These are phyloP conservation scores for Morelia viridis DNA, from an alignment of 2,797 vertebrate genomes.

Conservation along the genomic window DNA sequence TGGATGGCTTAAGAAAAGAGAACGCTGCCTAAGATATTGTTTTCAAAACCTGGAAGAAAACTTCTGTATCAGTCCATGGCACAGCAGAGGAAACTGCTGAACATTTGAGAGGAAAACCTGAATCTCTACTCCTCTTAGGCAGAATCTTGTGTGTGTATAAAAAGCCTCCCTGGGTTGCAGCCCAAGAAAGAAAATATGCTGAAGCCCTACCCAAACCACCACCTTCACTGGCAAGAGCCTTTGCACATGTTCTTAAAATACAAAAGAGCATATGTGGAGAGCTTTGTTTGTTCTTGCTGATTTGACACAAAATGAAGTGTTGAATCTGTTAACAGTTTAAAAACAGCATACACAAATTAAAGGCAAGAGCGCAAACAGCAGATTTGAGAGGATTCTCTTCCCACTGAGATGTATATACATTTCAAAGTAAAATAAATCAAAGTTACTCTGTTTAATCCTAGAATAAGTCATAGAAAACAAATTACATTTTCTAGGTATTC, in stretches of 20 bases:
- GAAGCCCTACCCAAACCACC: background rate
- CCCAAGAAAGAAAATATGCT: background rate
- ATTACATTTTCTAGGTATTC: background rate
- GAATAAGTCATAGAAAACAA: background rate
- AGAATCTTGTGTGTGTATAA: background rate
- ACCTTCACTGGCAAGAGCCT: background rate
- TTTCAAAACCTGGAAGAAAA: background rate
- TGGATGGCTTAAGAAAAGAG: background rate
- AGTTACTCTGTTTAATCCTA: background rate
- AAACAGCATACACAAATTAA: background rate
- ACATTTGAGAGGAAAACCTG: background rate
- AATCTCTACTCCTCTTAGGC: background rate
- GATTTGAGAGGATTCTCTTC: background rate
- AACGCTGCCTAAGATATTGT: background rate
- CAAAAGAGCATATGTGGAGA: background rate
- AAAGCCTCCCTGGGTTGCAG: background rate
- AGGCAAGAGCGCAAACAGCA: background rate
- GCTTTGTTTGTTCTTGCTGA: background rate
- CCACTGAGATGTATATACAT: background rate
- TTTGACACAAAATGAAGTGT: background rate
- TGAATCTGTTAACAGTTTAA: background rate
- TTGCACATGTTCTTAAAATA: background rate
- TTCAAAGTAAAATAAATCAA: constrained; percentile 4
- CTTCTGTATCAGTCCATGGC: background rate
- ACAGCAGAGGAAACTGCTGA: background rate